Evolutionary conservation across 2,113 vertebrate genomes (phyloP).

Genomic region (Nettapus auritus): DNA sequence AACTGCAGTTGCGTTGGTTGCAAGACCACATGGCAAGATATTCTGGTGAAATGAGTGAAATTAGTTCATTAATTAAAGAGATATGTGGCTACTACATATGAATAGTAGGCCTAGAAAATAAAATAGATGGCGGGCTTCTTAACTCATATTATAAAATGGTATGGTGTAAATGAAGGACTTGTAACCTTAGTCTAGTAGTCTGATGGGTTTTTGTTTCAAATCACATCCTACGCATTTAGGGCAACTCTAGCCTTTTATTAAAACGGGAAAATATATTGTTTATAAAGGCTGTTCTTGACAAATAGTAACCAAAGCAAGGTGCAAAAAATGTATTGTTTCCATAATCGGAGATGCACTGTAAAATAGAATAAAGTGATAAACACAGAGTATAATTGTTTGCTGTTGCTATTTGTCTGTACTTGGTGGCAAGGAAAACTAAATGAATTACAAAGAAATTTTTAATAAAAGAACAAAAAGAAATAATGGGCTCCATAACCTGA

Average conservation of each 20-base stretch:
- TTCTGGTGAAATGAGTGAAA: neutral
- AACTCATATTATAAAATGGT: neutral
- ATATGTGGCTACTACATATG: neutral
- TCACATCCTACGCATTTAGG: constrained; percentile 33
- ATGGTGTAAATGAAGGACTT: neutral
- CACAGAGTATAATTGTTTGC: constrained; percentile 63
- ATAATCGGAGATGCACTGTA: constrained; percentile 64
- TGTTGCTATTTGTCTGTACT: constrained; percentile 70
- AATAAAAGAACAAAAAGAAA: constrained; percentile 67
- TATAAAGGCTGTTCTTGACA: constrained; percentile 68
- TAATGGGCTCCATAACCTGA: constrained; percentile 46
- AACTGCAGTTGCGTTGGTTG: neutral
- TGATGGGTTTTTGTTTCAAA: constrained; percentile 40
- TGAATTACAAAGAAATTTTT: constrained; percentile 71
- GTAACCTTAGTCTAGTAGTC: constrained; percentile 11
- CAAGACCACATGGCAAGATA: neutral
- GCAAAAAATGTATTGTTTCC: constrained; percentile 77
- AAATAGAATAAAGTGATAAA: constrained; percentile 75
- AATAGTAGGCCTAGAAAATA: neutral
- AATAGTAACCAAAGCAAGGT: constrained; percentile 64
- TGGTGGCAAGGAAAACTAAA: constrained; percentile 59
- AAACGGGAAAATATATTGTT: constrained; percentile 79
- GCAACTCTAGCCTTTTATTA: constrained; percentile 75
- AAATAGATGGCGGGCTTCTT: neutral
- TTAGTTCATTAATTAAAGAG: neutral